Base-by-base conservation (phyloP, 1,140 invertebrate genomes). In the Acromyrmex echinatior region DNA sequence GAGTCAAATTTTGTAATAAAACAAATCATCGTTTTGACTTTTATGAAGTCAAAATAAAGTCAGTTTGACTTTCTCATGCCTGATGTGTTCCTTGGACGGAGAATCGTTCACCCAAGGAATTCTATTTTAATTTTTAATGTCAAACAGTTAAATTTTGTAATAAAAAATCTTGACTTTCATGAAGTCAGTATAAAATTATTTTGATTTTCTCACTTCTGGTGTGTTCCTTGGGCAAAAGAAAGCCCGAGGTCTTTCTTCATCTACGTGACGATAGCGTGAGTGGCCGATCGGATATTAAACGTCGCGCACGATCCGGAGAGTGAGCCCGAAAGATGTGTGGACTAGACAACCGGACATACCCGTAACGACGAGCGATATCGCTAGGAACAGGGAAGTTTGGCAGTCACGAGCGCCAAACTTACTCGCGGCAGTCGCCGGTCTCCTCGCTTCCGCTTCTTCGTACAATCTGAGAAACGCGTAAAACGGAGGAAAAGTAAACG, bases 401-500 rank as follows among this genome's bases (percentile, higher is more conserved):
- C 45, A 21, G 12, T 65, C 60, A 35, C 35, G 70, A 31, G 35
- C 12, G 56, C 39, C 39, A 39, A 85, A 63, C 25, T n/a, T 21
- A 5, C 45, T 63, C 25, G 81, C 35, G 51, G 56, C 80, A 84
- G 25, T 65, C 39, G 49, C 25, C 70, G 74, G 74, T 79, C 74
- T 86, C 74, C 45, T 66, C 74, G 82, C 49, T 81, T 86, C n/a
- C 45, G 25, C 14, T 60, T 86, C 45, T 70, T 62, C 31, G 21
- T 82, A 21, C 71, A 62, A 60, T 65, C 49, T 60, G 49, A 78
- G 68, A 86, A 86, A 90, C 66, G 76, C 62, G 71, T 58, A 62
- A 80, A 90, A 88, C 86, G 56, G 35, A 80, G 28, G 35, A 76
- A 86, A 88, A 80, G 25, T 79, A 62, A 89, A 88, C 25, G 56